These are phyloP conservation scores for Calephelis nemesis DNA, from an alignment of 1,140 invertebrate genomes.

Conservation along the genomic window DNA sequence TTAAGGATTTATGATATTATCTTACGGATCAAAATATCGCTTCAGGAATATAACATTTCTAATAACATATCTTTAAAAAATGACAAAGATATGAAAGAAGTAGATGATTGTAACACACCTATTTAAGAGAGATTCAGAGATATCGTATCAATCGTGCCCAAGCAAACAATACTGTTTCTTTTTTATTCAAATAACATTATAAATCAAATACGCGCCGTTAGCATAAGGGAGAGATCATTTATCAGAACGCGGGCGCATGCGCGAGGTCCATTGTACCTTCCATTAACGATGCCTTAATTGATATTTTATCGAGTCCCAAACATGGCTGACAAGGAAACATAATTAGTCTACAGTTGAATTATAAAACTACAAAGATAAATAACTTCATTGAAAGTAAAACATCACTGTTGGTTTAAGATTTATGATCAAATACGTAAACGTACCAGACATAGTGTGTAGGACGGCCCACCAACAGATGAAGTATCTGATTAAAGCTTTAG, in stretches of 20 bases:
- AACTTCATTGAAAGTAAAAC: slow-evolving; percentile 15
- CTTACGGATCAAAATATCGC: too few relatives aligned
- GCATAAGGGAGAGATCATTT: slow-evolving; percentile 61
- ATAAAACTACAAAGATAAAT: slow-evolving; percentile 32
- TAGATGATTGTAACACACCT: background rate
- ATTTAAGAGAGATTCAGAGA: background rate
- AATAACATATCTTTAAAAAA: too few relatives aligned
- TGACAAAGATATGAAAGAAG: too few relatives aligned
- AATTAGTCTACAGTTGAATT: slow-evolving; percentile 46
- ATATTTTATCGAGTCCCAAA: slow-evolving; percentile 71
- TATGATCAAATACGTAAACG: slow-evolving; percentile 14
- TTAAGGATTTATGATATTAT: too few relatives aligned
- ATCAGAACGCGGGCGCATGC: slow-evolving; percentile 60
- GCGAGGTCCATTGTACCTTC: slow-evolving; percentile 50
- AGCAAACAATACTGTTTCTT: slow-evolving; percentile 57
- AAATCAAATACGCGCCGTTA: slow-evolving; percentile 72
- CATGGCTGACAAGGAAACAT: slow-evolving; percentile 54
- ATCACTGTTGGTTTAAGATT: slow-evolving; percentile 10
- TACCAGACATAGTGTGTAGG: slow-evolving; percentile 4
- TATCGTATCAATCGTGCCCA: slow-evolving; percentile 60
- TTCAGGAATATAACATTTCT: too few relatives aligned
- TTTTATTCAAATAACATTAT: slow-evolving; percentile 71
- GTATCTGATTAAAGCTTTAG: slow-evolving; percentile 1
- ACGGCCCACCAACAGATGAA: slow-evolving; percentile 4
- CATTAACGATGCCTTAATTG: slow-evolving; percentile 71